phyloP scores from a whole-genome alignment of 1,140 invertebrate genomes.

The Drosophila kepulauana region DNA sequence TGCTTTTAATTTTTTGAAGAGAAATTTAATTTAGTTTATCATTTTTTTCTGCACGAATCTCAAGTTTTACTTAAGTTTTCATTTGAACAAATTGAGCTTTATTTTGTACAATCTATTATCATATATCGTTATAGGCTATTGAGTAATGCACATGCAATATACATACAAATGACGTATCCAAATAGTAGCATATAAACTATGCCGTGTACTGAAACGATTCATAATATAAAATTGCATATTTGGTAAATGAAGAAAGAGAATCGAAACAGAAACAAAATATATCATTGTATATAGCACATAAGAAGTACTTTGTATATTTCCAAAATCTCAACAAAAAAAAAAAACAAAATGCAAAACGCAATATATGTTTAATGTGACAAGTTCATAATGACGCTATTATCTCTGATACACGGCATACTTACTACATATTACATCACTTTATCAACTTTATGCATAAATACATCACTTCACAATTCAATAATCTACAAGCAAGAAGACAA shows the following conservation, averaged over 20 bases:
- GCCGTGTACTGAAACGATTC: conserved; percentile 55
- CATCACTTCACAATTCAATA: conserved; percentile 36
- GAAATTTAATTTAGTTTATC: conserved; percentile 1
- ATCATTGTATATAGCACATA: conserved; percentile 33
- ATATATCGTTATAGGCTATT: conserved; percentile 41
- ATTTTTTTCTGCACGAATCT: conserved; percentile 8
- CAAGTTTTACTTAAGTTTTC: conserved; percentile 47
- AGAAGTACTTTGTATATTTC: conserved; percentile 21
- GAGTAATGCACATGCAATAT: conserved; percentile 54
- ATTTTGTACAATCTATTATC: conserved; percentile 61
- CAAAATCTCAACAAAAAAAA: conserved; percentile 6
- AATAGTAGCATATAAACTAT: conserved; percentile 67
- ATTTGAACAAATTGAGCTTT: conserved; percentile 78
- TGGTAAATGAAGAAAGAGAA: conserved; percentile 21
- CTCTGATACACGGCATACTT: conserved; percentile 34
- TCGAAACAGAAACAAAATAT: conserved; percentile 6
- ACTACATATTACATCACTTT: conserved; percentile 33
- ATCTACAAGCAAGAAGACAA: conserved; percentile 18
- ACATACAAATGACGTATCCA: conserved; percentile 73
- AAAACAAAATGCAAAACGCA: conserved; percentile 6
- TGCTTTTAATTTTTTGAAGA: conserved; percentile 27
- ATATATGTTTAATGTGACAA: conserved; percentile 15
- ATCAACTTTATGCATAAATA: conserved; percentile 26
- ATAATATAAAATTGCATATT: conserved; percentile 41
- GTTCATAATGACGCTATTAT: conserved; percentile 16